Evolutionary conservation across 2,113 vertebrate genomes (phyloP), one percentile per base, ranked within the genome.

Genomic region (Chaetops frenatus): DNA sequence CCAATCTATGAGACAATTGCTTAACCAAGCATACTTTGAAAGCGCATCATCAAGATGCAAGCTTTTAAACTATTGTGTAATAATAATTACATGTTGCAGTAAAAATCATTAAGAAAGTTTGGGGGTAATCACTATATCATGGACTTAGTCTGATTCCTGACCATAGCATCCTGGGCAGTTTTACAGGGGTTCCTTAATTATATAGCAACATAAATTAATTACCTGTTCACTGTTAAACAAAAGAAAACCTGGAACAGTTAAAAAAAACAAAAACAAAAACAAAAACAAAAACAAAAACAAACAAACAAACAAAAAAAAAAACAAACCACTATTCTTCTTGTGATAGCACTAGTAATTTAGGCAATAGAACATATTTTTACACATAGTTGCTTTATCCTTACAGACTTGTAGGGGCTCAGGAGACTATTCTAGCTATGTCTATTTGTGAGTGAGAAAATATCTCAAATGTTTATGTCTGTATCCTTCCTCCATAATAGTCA

Each of bases 21-120:
- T 91, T 89, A 95, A 82, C 66, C 47, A 77, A 67, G 76, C 86
- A 56, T 94, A 40, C 66, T 94, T 89, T 86, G 45, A 74, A 94
- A 90, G 33, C 83, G 50, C 48, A 90, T 93, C 95, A 96, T 50
- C 83, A 74, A 89, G 80, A 86, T 67, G 67, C n/a, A 92, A 86
- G 74, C 85, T 92, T 83, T 81, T 81, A 78, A 78, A 51, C 20
- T 51, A 58, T 94, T 96, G 81, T 82, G 84, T 80, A 96, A 97
- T 81, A 94, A 73, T 96, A 97, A 97, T 96, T 90, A 94, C 14
- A 77, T 47, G 65, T 87, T 94, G 86, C 85, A 80, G 47, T 76
- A 56, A 96, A 94, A 97, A 94, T 61, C 56, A 95, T 95, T 95
- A 89, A 73, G 77, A 96, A 93, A 95, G 80, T 94, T 76, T 83